A percentile compares a stretch with the other conserved stretches of the same genome.
phyloP scores from a whole-genome alignment of 1,140 invertebrate species.

The Drosophila neocordata region DNA sequence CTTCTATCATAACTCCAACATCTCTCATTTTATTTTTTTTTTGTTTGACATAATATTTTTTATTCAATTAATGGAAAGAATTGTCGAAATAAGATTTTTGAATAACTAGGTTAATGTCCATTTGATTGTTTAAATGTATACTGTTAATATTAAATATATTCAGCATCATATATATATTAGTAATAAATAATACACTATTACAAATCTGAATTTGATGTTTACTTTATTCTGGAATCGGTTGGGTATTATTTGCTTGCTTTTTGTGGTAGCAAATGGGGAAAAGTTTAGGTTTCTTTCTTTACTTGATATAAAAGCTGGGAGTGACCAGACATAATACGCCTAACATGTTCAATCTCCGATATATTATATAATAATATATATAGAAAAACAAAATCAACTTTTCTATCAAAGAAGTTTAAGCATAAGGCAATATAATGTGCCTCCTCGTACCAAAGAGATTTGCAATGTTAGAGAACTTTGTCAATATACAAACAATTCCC shows the following conservation, averaged over 20 bases:
- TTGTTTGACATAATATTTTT: constrained; percentile 18
- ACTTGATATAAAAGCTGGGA: too few species aligned
- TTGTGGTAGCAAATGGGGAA: too few species aligned
- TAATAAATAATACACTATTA: not conserved
- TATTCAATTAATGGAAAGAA: constrained; percentile 41
- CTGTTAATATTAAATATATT: constrained; percentile 10
- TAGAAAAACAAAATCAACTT: too few species aligned
- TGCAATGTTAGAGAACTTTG: too few species aligned
- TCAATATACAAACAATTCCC: too few species aligned
- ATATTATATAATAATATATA: too few species aligned
- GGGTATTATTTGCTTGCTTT: not conserved
- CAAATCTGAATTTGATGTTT: not conserved
- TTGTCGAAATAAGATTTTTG: constrained; percentile 44
- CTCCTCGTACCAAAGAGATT: too few species aligned
- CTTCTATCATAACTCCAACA: constrained; percentile 55
- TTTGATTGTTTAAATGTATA: not conserved
- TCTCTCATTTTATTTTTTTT: constrained; percentile 12
- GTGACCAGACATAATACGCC: too few species aligned
- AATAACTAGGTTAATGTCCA: constrained; percentile 36
- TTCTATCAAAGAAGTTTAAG: too few species aligned
- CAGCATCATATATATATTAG: not conserved
- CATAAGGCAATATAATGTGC: too few species aligned
- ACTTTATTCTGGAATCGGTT: not conserved
- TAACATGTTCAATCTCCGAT: too few species aligned
- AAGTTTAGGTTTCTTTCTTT: too few species aligned